These are phyloP conservation scores for Morus bassanus DNA, from an alignment of 2,797 vertebrate genomes.

Conservation along the genomic window DNA sequence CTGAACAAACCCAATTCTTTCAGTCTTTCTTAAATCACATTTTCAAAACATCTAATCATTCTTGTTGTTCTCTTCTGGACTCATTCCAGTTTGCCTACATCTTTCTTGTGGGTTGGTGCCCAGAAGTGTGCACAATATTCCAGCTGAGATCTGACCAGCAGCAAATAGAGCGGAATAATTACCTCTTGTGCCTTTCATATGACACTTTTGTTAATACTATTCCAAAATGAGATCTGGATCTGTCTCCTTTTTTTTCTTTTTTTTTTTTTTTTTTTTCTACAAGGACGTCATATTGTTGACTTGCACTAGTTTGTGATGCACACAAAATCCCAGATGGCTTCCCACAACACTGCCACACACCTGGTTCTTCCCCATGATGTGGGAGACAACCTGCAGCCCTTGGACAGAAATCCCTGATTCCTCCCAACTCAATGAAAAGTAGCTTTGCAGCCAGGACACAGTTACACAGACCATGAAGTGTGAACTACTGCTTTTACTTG, in stretches of 20 bases:
- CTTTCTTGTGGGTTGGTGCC: constrained; percentile 44
- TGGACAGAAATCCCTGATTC: neutral
- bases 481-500: constrained; percentile 9
- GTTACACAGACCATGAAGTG: neutral
- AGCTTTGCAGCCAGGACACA: neutral
- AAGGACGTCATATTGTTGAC: neutral
- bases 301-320: neutral
- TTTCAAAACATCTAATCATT: constrained; percentile 57
- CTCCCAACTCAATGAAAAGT: neutral
- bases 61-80: constrained; percentile 58
- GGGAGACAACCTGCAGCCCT: neutral
- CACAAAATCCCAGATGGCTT: neutral
- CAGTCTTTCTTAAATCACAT: constrained; percentile 55
- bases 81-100: constrained; percentile 51
- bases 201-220: constrained; percentile 1
- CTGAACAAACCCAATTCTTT: constrained; percentile 42
- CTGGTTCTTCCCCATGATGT: neutral
- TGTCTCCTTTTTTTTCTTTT: no score
- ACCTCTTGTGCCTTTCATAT: constrained; percentile 35
- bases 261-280: neutral
- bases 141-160: constrained; percentile 57
- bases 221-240: neutral
- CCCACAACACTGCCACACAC: neutral
- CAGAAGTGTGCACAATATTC: constrained; percentile 54
- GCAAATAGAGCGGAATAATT: constrained; percentile 55